Conservation (phyloP, 2,888 invertebrate genomes). For the Oscheius sp. region DNA sequence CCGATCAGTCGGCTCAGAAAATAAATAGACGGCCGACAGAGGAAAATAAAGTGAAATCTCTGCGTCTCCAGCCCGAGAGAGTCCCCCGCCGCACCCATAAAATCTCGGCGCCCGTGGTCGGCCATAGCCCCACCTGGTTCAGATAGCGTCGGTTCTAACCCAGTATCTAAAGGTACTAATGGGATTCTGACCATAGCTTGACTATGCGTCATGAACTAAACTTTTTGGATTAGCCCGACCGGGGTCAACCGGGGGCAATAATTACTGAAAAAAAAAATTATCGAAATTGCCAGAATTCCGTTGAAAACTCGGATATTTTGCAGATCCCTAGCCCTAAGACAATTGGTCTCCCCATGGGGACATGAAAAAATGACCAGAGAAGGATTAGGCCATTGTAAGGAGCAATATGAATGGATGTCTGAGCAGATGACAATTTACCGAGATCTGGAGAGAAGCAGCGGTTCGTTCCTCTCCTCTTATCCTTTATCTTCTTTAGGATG, state of each 20-base stretch:
- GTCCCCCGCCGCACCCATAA: neutral
- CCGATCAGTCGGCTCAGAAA: neutral
- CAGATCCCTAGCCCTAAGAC: conserved; percentile 54
- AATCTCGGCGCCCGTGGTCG: neutral
- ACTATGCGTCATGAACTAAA: too few relatives aligned
- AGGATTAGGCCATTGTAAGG: conserved; percentile 59
- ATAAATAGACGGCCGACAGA: neutral
- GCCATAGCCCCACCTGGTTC: too few relatives aligned
- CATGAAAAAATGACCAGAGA: conserved; percentile 55
- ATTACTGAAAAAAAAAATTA: too few relatives aligned
- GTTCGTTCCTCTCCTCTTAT: conserved; percentile 25
- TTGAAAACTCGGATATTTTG: too few relatives aligned
- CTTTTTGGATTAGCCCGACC: too few relatives aligned
- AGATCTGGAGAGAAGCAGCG: conserved; percentile 56
- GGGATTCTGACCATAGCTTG: too few relatives aligned
- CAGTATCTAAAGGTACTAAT: too few relatives aligned
- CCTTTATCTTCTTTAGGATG: conserved; percentile 3
- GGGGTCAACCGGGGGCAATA: too few relatives aligned
- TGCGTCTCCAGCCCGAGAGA: neutral
- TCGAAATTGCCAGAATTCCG: too few relatives aligned
- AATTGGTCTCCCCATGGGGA: conserved; percentile 55
- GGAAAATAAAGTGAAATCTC: neutral
- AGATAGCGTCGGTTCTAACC: too few relatives aligned
- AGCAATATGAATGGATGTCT: conserved; percentile 63
- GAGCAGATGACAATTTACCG: conserved; percentile 62